Conservation (phyloP, 2,888 invertebrate genomes). For the Parnassius apollo region DNA sequence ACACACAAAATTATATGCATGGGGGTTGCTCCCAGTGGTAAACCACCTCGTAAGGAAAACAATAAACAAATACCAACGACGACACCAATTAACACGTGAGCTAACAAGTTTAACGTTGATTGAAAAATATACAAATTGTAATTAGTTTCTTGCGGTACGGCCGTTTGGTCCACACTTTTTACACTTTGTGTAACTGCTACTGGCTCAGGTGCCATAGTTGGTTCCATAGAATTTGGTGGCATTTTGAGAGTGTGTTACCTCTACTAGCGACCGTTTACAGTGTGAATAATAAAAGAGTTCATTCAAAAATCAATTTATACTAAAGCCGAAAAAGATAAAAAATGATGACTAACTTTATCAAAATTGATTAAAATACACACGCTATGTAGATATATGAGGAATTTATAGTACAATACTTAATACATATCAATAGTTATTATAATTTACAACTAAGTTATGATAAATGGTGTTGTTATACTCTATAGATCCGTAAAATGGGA, state of each 20-base stretch:
- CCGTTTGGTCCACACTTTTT: conserved; percentile 26
- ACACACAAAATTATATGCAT: conserved; percentile 61
- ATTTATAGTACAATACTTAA: neutral
- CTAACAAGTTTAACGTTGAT: conserved; percentile 49
- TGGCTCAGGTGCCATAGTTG: conserved; percentile 35
- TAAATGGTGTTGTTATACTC: no score
- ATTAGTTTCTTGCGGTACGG: conserved; percentile 27
- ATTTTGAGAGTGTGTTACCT: conserved; percentile 31
- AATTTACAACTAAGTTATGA: no score
- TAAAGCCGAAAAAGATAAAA: conserved; percentile 33
- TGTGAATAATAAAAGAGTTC: neutral
- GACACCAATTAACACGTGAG: conserved; percentile 57
- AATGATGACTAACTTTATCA: conserved; percentile 41
- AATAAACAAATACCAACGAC: conserved; percentile 47
- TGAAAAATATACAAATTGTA: conserved; percentile 50
- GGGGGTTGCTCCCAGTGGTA: conserved; percentile 46
- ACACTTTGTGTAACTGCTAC: conserved; percentile 18
- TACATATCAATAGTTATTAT: no score
- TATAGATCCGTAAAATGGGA: no score
- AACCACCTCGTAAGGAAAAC: conserved; percentile 47
- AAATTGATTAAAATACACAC: conserved; percentile 33
- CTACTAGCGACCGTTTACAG: neutral
- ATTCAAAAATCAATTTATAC: conserved; percentile 32
- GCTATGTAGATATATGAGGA: conserved; percentile 16
- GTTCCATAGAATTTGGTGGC: conserved; percentile 43